phyloP scores from a whole-genome alignment of 2,888 invertebrate species.

The Torymus aiolomorphi region DNA sequence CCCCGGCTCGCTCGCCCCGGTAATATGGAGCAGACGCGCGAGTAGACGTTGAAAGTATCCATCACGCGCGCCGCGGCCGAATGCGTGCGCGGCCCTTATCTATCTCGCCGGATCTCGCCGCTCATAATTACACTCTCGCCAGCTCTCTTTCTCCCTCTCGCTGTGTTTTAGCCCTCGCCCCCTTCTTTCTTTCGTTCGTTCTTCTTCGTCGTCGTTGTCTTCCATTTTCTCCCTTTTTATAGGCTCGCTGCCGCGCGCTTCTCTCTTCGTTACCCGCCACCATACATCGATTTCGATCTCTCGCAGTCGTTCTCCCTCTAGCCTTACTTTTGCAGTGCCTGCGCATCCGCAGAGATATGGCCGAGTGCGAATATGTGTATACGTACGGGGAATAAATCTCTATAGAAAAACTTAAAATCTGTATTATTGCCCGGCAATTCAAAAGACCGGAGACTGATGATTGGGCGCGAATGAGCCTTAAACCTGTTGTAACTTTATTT shows the following conservation, averaged over 20 bases:
- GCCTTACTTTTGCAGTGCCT: constrained; percentile 3
- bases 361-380: not conserved
- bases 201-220: constrained; percentile 48
- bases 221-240: constrained; percentile 40
- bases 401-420: constrained; percentile 44
- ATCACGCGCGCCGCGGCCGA: constrained; percentile 67
- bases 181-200: constrained; percentile 13
- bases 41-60: constrained; percentile 75
- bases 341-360: not conserved
- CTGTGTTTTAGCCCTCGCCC: constrained; percentile 51
- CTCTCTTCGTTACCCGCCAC: constrained; percentile 43
- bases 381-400: constrained; percentile 41
- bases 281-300: constrained; percentile 51
- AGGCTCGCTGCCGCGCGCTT: constrained; percentile 21
- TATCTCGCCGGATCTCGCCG: constrained; percentile 72
- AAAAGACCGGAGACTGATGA: not conserved
- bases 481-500: not conserved
- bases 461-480: not conserved
- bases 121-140: constrained; percentile 75
- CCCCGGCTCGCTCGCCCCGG: constrained; percentile 57
- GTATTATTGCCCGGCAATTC: constrained; percentile 34
- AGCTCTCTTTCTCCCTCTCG: constrained; percentile 17
- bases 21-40: constrained; percentile 74
- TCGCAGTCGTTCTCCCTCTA: constrained; percentile 15
- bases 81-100: constrained; percentile 64